Evolutionary conservation across 2,113 vertebrate species (phyloP), one percentile per base, ranked within the genome.

Genomic region (Saccopteryx bilineata): DNA sequence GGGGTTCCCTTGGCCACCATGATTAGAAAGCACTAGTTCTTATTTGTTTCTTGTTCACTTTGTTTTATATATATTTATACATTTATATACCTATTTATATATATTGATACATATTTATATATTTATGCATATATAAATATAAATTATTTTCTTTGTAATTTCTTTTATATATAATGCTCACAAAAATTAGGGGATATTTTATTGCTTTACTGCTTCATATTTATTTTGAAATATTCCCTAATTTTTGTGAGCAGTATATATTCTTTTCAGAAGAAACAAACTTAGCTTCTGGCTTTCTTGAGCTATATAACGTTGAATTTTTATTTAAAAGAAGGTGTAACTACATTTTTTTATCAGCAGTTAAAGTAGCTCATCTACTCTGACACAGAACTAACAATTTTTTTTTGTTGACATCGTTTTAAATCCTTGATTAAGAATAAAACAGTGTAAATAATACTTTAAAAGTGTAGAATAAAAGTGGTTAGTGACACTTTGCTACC

Each of bases 361-460:
- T 82, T 68, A 82, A 85, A 96, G 11, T 2, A 60, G 26, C 9
- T 69, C 9, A 33, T 79, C 24, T 63, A n/a, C 33, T 68, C 81
- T 92, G 65, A 76, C 46, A 50, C 1, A 76, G 46, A 85, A 26
- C 81, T 91, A 81, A 26, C 7, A 75, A 9, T 72, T 82, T 1
- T 48, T 21, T 50, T 87, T 90, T 72, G 39, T 39, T 66, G 13
- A 76, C 24, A 52, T 24, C 12, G 19, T 76, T 93, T 93, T 60
- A 90, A 94, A 72, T 87, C 12, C 31, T 96, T 46, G 46, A 9
- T 48, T 72, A 52, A 79, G 65, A 92, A 91, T 1, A 83, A 91
- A 93, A 82, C 15, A 61, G 63, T 61, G 63, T 84, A 91, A 95
- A 91, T 82, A 96, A 92, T 65, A 82, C 58, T 65, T 93, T 83